Evolutionary conservation across 2,888 invertebrate species (phyloP), one percentile per base, ranked within the genome.

Genomic region (Diadromus collaris): DNA sequence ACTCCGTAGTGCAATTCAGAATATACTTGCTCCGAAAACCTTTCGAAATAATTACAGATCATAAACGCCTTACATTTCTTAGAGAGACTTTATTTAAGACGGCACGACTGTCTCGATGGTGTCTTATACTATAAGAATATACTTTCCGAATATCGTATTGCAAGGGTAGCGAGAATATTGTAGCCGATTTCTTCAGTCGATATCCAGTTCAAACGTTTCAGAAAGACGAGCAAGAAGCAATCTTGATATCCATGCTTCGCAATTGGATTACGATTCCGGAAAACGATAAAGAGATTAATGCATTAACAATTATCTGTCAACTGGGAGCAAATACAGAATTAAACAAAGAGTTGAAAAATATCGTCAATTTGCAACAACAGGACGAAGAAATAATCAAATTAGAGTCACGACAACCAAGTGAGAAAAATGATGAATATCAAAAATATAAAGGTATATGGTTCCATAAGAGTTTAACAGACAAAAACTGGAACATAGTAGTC

Each of bases 41-140:
- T 9, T 76, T 88, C 4, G 74, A 81, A 0, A 78, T 87, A 1
- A 65, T 81, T 27, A 86, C 85, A 1, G 88, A 88, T 65, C 85
- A 87, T 78, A 81, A 83, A 16, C 78, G 82, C 0, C 61, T 88
- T 1, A 82, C 79, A 0, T 88, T 86, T 67, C 32, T 88, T 9
- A 74, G 76, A 21, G 75, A 68, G 0, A 87, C 87, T 60, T 65
- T 83, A 24, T 69, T 86, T 19, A 72, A 80, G 5, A 81, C 64
- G 32, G 73, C 81, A 1, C 73, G 86, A 2, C 44, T 87, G 1
- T 82, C 78, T 10, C 64, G 87, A 1, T 88, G 86, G 86, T 68
- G 80, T 19, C 24, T 83, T 0, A 76, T 77, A 24, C 56, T 86
- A 9, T 83, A 85, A 41, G 83, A 85, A 63, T 88, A 81, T 67